phyloP scores from a whole-genome alignment of 2,113 vertebrate genomes.

The Stercorarius parasiticus region DNA sequence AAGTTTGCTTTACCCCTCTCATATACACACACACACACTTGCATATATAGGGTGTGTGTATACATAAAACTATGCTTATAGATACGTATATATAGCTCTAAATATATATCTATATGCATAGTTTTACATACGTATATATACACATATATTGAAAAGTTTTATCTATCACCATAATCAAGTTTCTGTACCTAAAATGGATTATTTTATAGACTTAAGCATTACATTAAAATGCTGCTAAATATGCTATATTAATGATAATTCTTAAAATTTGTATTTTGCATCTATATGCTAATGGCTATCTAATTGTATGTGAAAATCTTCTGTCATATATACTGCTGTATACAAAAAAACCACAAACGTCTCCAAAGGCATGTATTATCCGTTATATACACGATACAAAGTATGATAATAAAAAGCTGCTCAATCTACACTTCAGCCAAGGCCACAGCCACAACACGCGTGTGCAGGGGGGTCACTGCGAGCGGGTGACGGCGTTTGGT shows the following conservation, averaged over 20 bases:
- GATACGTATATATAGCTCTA: rapidly evolving
- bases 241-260: not conserved
- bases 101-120: too few species aligned
- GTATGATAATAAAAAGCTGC: not conserved
- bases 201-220: not conserved
- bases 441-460: too few species aligned
- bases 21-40: too few species aligned
- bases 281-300: not conserved
- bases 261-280: not conserved
- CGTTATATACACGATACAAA: too few species aligned
- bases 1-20: not conserved
- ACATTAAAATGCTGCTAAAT: not conserved
- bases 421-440: too few species aligned
- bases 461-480: rapidly evolving
- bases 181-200: not conserved
- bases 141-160: rapidly evolving
- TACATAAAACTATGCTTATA: not conserved
- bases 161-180: too few species aligned
- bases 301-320: not conserved
- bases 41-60: not conserved
- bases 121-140: too few species aligned
- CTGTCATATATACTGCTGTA: too few species aligned
- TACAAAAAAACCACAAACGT: too few species aligned
- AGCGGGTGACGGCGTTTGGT: rapidly evolving
- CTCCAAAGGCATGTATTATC: too few species aligned